Base-by-base conservation (phyloP, 2,797 vertebrate species). In the Chelon labrosus region DNA sequence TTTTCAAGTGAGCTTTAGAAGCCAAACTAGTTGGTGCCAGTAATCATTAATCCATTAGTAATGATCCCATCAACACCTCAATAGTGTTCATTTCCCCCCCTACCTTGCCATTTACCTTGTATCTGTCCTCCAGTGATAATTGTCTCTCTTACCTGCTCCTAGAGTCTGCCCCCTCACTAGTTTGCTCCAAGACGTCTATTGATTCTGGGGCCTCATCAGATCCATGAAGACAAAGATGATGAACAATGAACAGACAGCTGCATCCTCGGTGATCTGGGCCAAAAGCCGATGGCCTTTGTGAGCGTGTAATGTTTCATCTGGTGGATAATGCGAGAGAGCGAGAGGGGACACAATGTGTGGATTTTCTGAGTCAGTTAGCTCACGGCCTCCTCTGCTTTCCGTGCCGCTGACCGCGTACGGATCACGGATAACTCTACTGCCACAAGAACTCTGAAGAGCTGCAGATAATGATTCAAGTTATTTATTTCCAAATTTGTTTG, bases 171-270 rank as follows among this genome's bases (percentile, higher is more conserved):
- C 80, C 78, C 85, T 87, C 88, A 74, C 82, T 86, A 79, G 78
- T 91, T 87, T 79, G 84, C 91, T 92, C 65, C 27, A 35, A 91
- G 90, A 88, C 88, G 81, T 80, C 89, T 92, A 94, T 94, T 75
- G 93, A 94, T 94, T 86, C 51, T 50, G 69, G 67, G 56, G 82
- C 75, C 70, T 88, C 77, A 86, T 88, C 75, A 83, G 91, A 93
- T 92, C 85, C 77, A 89, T 91, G 83, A 89, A 86, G 88, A 93
- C 91, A 92, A 90, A 84, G 70, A 85, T 92, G 90, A 92, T 91
- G 90, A 93, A 92, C 89, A 90, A 90, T 84, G 85, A 92, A 85
- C 83, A 83, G 86, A 82, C 87, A 82, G 88, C 88, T 91, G 86
- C 79, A 88, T 90, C 81, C 83, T 87, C 85, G 84, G 85, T 81